Percentiles rank a stretch among this genome's conserved stretches.
Evolutionary conservation across 1,140 invertebrate genomes (phyloP).

Genomic region (Trachymyrmex cornetzi): DNA sequence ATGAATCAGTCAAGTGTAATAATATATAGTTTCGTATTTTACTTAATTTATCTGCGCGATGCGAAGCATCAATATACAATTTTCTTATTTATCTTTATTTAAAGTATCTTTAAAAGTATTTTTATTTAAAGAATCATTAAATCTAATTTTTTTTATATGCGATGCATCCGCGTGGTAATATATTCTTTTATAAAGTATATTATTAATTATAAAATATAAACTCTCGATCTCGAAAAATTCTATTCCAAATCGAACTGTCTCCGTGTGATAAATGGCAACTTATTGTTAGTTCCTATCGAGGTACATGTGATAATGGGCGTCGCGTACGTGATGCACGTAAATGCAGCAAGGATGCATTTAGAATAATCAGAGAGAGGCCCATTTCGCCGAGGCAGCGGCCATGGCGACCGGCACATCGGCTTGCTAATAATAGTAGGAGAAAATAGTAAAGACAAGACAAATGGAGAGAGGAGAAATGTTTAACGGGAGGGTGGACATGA

Average conservation of each 20-base stretch:
- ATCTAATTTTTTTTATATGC: not conserved
- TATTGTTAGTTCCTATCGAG: not conserved
- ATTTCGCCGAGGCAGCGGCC: constrained; percentile 11
- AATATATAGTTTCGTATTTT: constrained; percentile 9
- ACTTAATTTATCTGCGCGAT: not conserved
- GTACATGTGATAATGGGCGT: not conserved
- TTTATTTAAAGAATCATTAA: not conserved
- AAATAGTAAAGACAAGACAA: constrained; percentile 76
- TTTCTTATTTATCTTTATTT: not conserved
- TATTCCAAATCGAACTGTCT: not conserved
- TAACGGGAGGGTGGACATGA: constrained; percentile 57
- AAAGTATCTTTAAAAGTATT: not conserved
- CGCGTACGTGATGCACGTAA: not conserved
- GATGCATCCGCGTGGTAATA: not conserved
- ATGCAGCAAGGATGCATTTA: constrained; percentile 8
- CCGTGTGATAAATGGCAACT: not conserved
- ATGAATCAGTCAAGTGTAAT: not conserved
- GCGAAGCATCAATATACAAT: not conserved
- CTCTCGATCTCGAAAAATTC: not conserved
- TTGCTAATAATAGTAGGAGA: constrained; percentile 77
- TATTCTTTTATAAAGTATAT: not conserved
- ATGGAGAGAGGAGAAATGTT: constrained; percentile 71
- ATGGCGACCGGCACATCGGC: constrained; percentile 27
- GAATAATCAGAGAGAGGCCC: constrained; percentile 48
- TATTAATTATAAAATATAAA: not conserved